Evolutionary conservation across 2,888 invertebrate species (phyloP), one percentile per base, ranked within the genome.

Genomic region (Sminthurinus aureus): DNA sequence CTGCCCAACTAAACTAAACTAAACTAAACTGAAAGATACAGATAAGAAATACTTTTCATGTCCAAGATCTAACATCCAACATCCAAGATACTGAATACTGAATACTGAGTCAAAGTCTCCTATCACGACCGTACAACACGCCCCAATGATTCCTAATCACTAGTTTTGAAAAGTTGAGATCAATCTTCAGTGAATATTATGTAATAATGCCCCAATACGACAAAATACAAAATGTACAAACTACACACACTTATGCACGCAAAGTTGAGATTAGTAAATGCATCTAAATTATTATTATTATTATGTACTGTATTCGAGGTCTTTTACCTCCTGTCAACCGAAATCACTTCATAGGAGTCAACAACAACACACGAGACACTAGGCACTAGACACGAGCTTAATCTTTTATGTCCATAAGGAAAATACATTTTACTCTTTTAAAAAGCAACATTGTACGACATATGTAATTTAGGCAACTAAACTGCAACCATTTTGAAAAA

Each of bases 141-240:
- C 71, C 71, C 15, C 71, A 71, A 71, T 71, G 71, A 71, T 13
- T 71, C 71, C 71, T 71, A 71, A 71, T 71, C 71, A 71, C 71
- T 24, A 71, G 24, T 11, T 71, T 22, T 71, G 24, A 71, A 69
- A 71, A 71, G 71, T 71, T 71, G 6, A 71, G 71, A 71, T 71
- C 71, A 71, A 71, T 71, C 71, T 71, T 71, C 71, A 26, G 22
- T 13, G 24, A 11, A 71, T 71, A 71, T 71, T 71, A 71, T 71
- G 24, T 26, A 71, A 71, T 26, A 71, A 69, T 69, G 58, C 20
- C 69, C 64, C 64, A 64, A 15, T 67, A 67, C 0, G 11, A n/a
- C 22, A 22, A 20, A 67, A 67, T 38, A 38, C 1, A 38, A 38
- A 38, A 38, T 38, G 38, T 38, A 38, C 38, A 38, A 6, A 38